Percentiles rank a stretch among this genome's conserved stretches.
phyloP scores from a whole-genome alignment of 2,113 vertebrate species.

The Xenopus borealis region DNA sequence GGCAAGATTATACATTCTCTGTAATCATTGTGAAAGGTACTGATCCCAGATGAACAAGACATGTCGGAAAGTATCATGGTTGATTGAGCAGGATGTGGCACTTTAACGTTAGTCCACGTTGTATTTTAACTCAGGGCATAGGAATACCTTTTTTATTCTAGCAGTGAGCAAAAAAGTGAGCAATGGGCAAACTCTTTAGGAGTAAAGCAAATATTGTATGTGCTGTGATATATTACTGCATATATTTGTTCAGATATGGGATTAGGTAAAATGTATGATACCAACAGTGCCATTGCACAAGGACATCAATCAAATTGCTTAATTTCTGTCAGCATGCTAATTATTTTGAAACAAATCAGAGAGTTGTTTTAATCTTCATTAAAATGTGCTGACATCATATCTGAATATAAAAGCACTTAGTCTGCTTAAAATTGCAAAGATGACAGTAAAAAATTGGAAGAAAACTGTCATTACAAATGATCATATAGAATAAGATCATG shows the following conservation, averaged over 20 bases:
- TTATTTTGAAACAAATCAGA: no score
- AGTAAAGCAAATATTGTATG: not conserved
- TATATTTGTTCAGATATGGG: not conserved
- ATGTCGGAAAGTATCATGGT: conserved; percentile 40
- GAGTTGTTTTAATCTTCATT: no score
- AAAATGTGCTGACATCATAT: no score
- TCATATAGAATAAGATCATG: no score
- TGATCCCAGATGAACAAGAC: conserved; percentile 42
- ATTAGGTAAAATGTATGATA: not conserved
- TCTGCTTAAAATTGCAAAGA: no score
- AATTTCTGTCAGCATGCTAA: not conserved
- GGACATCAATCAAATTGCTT: not conserved
- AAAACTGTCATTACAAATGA: no score
- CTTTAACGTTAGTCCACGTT: conserved; percentile 29
- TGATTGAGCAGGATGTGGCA: conserved; percentile 43
- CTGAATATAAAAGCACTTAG: no score
- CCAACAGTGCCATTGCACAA: not conserved
- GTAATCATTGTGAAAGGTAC: conserved; percentile 38
- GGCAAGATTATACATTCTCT: conserved; percentile 42
- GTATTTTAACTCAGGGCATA: conserved; percentile 16
- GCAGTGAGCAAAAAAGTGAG: not conserved
- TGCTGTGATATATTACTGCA: not conserved
- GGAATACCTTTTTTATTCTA: conserved; percentile 21
- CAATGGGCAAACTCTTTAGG: not conserved
- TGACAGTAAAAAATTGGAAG: no score